Evolutionary conservation across 2,113 vertebrate species (phyloP), one percentile per base, ranked within the genome.

Genomic region (Willisornis vidua): DNA sequence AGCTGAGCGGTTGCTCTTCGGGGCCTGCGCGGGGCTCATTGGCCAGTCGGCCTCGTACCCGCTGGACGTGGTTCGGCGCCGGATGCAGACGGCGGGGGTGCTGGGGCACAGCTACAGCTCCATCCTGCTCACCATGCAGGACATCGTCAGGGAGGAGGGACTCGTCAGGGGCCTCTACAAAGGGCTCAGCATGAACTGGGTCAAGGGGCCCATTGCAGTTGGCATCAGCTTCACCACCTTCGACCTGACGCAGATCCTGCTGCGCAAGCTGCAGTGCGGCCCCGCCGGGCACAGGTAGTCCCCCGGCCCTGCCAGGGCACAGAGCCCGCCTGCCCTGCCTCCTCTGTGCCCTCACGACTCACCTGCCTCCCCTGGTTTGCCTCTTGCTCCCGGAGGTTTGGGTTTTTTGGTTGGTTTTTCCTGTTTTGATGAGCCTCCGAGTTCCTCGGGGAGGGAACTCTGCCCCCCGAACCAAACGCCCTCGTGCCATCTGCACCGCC

Each of bases 121-220:
- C 97, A 99, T 99, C 94, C 18, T 97, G 37, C 97, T 97, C 93
- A 99, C 99, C 61, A 98, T 99, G 98, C 96, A 58, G 12, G 98
- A 99, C 59, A 99, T 99, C 8, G 95, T 99, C 28, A 33, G 97
- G 1, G 99, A 99, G 88, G 99, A 99, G 93, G 99, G 99, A 24
- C 85, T 99, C 1, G 49, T 99, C 88, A 97, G 98, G 0, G 99
- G 99, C 66, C 96, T 99, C 33, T 99, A 99, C 98, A 99, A 99
- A 92, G 99, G 99, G 76, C 98, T 99, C 89, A 99, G 99, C 97
- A 99, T 99, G 99, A 99, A 99, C 98, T 99, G 99, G 99, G 98
- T 99, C 74, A 99, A 99, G 81, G 99, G 99, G 15, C 99, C 99
- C 31, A 98, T 99, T 16, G 99, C 99, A 0, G 99, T 99, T 87